A percentile compares a stretch with the other conserved stretches of the same genome.
Conservation (phyloP, 2,113 vertebrate genomes). For the Pelodiscus sinensis region DNA sequence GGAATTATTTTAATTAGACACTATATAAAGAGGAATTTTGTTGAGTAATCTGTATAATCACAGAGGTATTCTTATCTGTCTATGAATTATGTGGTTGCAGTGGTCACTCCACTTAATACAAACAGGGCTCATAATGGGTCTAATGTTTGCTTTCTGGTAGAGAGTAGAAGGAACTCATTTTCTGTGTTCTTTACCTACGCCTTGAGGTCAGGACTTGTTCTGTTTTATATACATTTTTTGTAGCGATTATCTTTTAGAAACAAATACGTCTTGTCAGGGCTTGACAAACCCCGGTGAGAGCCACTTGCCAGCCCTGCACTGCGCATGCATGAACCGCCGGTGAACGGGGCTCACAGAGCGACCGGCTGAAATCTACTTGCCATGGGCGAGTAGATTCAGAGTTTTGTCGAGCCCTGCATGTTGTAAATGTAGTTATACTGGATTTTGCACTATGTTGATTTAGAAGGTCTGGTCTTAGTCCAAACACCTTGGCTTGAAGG, state of each 20-base stretch:
- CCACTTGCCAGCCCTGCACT: too few species aligned
- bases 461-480: background rate
- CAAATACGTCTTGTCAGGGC: background rate
- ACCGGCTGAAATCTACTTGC: too few species aligned
- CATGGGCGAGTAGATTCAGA: too few species aligned
- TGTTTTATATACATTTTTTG: too few species aligned
- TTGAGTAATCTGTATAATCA: background rate
- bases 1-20: background rate
- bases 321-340: too few species aligned
- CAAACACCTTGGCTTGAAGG: accelerated
- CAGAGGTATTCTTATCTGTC: background rate
- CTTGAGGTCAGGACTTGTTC: too few species aligned
- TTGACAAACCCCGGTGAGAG: background rate
- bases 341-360: too few species aligned
- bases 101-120: background rate
- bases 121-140: background rate
- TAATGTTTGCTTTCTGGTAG: background rate
- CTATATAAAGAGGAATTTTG: background rate
- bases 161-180: background rate
- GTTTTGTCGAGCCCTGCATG: too few species aligned
- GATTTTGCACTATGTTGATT: background rate
- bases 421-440: background rate
- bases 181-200: too few species aligned
- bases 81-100: background rate
- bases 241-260: too few species aligned